A percentile compares a stretch with the other conserved stretches of the same genome.
Evolutionary conservation across 2,113 vertebrate genomes (phyloP).

Genomic region (Xerus inauris): DNA sequence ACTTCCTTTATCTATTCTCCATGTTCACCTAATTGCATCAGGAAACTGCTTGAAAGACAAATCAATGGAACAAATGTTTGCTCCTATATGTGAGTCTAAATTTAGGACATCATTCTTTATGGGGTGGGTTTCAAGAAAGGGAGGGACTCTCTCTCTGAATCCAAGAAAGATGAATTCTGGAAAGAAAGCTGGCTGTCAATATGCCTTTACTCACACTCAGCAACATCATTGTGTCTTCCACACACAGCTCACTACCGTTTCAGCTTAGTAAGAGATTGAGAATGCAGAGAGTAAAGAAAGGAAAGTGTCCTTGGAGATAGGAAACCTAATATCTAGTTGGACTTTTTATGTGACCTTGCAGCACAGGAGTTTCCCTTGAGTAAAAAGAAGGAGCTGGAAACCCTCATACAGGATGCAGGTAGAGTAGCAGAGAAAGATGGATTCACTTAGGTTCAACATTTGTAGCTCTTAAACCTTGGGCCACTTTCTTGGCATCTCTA

Average conservation of each 20-base stretch:
- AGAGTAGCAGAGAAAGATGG: neutral
- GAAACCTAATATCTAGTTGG: neutral
- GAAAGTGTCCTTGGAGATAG: neutral
- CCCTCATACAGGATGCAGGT: neutral
- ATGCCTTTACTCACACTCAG: neutral
- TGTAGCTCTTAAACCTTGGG: neutral
- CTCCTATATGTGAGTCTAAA: neutral
- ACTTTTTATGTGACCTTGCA: neutral
- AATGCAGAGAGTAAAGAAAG: neutral
- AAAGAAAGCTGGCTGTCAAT: neutral
- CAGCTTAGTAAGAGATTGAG: neutral
- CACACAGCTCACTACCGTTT: neutral
- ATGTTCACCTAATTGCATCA: neutral
- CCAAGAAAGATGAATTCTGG: neutral
- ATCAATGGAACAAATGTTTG: neutral
- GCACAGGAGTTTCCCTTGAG: neutral
- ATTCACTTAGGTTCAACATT: neutral
- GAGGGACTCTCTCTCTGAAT: neutral
- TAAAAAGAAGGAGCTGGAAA: neutral
- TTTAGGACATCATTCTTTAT: neutral
- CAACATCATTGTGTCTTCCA: neutral
- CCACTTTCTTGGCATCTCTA: neutral
- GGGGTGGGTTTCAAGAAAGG: neutral
- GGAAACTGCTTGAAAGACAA: neutral
- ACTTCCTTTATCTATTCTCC: neutral